A percentile compares a stretch with the other conserved stretches of the same genome.
Evolutionary conservation across 2,888 invertebrate species (phyloP).

Genomic region (Pandemis corylana): DNA sequence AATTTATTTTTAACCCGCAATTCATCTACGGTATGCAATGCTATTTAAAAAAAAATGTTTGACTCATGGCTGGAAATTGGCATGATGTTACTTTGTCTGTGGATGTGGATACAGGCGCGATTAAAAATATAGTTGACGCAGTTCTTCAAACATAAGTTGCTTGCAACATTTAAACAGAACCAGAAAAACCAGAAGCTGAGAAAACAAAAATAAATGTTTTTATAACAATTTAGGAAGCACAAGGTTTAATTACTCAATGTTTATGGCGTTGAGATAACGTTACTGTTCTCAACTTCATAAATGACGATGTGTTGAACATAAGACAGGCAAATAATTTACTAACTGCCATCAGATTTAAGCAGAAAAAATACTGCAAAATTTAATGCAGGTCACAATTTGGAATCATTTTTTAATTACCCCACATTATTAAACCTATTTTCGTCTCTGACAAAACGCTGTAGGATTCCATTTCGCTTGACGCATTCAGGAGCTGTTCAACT

Average conservation of each 20-base stretch:
- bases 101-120: background rate
- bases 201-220: too few species aligned
- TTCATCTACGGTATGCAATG: conserved; percentile 37
- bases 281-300: background rate
- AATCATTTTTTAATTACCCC: conserved; percentile 69
- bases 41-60: conserved; percentile 21
- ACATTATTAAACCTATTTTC: conserved; percentile 25
- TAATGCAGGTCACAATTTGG: conserved; percentile 64
- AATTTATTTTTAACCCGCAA: conserved; percentile 38
- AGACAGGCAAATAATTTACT: background rate
- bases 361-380: conserved; percentile 42
- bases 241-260: too few species aligned
- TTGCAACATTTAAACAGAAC: too few species aligned
- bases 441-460: conserved; percentile 37
- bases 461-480: conserved; percentile 33
- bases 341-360: background rate
- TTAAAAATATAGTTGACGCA: background rate
- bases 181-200: background rate
- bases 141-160: background rate
- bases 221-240: too few species aligned
- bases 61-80: background rate
- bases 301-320: background rate
- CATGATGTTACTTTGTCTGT: background rate
- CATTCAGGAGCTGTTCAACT: conserved; percentile 59
- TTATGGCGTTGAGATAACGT: too few species aligned